Base-by-base conservation (phyloP, 2,888 invertebrate genomes). In the Carterocephalus palaemon region DNA sequence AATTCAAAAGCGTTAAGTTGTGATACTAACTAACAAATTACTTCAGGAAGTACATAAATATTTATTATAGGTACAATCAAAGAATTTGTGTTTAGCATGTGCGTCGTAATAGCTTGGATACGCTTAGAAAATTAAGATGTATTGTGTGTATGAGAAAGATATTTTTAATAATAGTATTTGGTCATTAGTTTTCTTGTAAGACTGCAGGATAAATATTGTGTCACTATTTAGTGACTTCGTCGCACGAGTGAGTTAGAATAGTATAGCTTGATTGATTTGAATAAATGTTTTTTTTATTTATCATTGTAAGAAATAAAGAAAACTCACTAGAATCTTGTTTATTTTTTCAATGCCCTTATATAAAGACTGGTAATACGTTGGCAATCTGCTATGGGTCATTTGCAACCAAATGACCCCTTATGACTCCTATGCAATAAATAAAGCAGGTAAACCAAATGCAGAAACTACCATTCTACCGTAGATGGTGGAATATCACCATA, bases 41-140 rank as follows among this genome's bases (percentile, higher is more conserved):
- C 5, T 6, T 13, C 23, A 5, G 23, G 20, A 34, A 36, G 24
- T 16, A 36, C 36, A 36, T 36, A n/a, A 24, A 16, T 24, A 13
- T 34, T 24, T 20, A 20, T 33, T 13, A 33, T 79, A 73, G 71
- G 75, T 77, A 78, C 64, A 68, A 81, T 81, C 81, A 81, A 81
- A 81, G 81, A 81, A 70, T 67, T 67, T 59, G 67, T 66, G 66
- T 59, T 70, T 60, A 57, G 59, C 48, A 53, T n/a, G 32, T 26
- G 49, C 52, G 54, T 51, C 49, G 51, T 47, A 4, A 48, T 48
- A 57, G 54, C 45, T 46, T 42, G 37, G 34, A 39, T 46, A 16
- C 20, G 47, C 38, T 37, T 29, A 33, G 28, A 31, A 42, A 34
- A 29, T 15, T 41, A 34, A 34, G 26, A 41, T 28, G 45, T 41